Conservation (phyloP, 2,113 vertebrate genomes). For the Datnioides undecimradiatus region DNA sequence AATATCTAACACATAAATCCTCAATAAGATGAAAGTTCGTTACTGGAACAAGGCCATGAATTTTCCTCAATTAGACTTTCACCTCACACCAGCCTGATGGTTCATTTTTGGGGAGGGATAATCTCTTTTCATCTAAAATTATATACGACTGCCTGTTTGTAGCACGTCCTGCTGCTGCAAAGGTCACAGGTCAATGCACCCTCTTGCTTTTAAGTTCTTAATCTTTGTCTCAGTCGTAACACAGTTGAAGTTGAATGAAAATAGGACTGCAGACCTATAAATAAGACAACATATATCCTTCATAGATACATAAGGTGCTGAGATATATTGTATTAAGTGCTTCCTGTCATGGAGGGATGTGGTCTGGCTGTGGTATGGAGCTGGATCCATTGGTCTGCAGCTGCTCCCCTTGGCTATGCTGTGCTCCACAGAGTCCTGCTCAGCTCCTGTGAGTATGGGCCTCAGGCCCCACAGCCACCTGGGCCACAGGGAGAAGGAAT, state of each 20-base stretch:
- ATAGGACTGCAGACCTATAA: constrained; percentile 57
- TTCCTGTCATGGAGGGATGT: constrained; percentile 73
- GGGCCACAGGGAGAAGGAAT: constrained; percentile 82
- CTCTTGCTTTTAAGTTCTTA: constrained; percentile 14
- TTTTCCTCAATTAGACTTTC: constrained; percentile 32
- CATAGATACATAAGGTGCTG: constrained; percentile 64
- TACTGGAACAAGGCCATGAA: constrained; percentile 22
- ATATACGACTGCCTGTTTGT: constrained; percentile 20
- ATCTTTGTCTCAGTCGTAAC: constrained; percentile 16
- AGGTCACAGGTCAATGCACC: constrained; percentile 5
- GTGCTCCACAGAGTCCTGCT: constrained; percentile 61
- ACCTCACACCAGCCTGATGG: constrained; percentile 4
- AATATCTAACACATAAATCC: constrained; percentile 50
- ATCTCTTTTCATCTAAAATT: constrained; percentile 23
- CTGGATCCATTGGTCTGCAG: constrained; percentile 67
- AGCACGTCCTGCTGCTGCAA: constrained; percentile 10
- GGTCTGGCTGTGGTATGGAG: constrained; percentile 43
- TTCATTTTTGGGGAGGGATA: constrained; percentile 10
- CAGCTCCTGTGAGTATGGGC: constrained; percentile 69
- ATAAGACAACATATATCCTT: constrained; percentile 63
- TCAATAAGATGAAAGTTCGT: constrained; percentile 55
- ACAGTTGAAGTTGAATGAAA: constrained; percentile 56
- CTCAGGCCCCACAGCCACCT: constrained; percentile 81
- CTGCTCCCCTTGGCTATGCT: constrained; percentile 66
- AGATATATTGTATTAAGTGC: constrained; percentile 69